A percentile compares a stretch with the other conserved stretches of the same genome.
Evolutionary conservation across 2,888 invertebrate species (phyloP).

Genomic region (Fragum whitleyi): DNA sequence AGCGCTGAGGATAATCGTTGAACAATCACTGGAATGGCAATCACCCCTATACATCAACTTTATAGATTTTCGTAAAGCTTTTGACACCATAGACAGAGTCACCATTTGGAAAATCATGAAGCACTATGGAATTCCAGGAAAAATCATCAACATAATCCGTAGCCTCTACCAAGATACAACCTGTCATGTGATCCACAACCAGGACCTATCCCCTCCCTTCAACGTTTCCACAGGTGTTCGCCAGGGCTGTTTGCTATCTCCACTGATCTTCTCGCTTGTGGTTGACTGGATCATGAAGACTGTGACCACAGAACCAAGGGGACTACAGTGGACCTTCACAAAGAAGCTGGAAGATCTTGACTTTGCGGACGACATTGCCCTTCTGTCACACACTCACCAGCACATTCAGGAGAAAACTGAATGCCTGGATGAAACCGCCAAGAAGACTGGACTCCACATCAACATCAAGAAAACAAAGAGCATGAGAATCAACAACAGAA

Average conservation of each 20-base stretch:
- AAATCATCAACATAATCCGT: too few species aligned
- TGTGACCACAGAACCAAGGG: not conserved
- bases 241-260: not conserved
- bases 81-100: too few species aligned
- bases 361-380: conserved; percentile 13
- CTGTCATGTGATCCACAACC: too few species aligned
- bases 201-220: not conserved
- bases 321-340: not conserved
- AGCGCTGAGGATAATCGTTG: too few species aligned
- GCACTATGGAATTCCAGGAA: too few species aligned
- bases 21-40: too few species aligned
- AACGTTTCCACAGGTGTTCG: not conserved
- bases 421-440: not conserved
- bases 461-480: not conserved
- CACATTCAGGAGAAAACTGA: conserved; percentile 1
- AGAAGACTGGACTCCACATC: not conserved
- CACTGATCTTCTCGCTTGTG: not conserved
- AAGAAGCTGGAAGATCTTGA: not conserved
- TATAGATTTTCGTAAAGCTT: too few species aligned
- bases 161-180: too few species aligned
- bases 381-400: not conserved
- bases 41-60: too few species aligned
- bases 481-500: not conserved
- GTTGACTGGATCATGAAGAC: not conserved
- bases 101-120: too few species aligned